phyloP scores from a whole-genome alignment of 2,888 invertebrate genomes.

The Ferrisia virgata region DNA sequence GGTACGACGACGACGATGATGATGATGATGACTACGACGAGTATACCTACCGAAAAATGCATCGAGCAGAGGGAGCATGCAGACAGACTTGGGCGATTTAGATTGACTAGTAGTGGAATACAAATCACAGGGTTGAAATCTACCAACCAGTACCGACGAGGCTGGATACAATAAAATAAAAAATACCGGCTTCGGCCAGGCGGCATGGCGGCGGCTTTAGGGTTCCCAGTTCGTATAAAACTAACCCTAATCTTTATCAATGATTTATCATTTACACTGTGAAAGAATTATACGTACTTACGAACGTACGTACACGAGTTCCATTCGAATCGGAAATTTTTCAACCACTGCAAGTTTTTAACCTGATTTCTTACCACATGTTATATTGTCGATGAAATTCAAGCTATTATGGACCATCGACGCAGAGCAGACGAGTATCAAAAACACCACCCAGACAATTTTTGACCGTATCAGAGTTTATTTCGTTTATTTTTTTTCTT shows the following conservation, averaged over 20 bases:
- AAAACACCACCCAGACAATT: no score
- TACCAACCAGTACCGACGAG: not conserved
- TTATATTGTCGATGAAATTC: no score
- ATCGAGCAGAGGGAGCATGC: not conserved
- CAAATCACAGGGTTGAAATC: slow-evolving; percentile 45
- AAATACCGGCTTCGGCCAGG: slow-evolving; percentile 15
- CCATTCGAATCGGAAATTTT: no score
- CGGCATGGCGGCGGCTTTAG: not conserved
- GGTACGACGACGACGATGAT: not conserved
- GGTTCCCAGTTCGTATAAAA: not conserved
- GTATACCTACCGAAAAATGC: not conserved
- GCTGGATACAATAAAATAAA: slow-evolving; percentile 14
- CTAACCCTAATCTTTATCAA: slow-evolving; percentile 41
- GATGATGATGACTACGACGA: no score
- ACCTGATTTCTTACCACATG: no score
- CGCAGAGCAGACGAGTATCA: no score
- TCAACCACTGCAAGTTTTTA: no score
- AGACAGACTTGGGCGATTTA: slow-evolving; percentile 40
- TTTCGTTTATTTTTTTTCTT: no score
- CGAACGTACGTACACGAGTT: no score
- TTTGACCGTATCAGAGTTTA: no score
- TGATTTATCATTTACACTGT: slow-evolving; percentile 41
- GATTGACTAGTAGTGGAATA: slow-evolving; percentile 34
- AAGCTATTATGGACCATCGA: no score
- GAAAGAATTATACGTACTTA: not conserved